Evolutionary conservation across 2,797 vertebrate species (phyloP), one percentile per base, ranked within the genome.

Genomic region (Hyperoplus lanceolatus): DNA sequence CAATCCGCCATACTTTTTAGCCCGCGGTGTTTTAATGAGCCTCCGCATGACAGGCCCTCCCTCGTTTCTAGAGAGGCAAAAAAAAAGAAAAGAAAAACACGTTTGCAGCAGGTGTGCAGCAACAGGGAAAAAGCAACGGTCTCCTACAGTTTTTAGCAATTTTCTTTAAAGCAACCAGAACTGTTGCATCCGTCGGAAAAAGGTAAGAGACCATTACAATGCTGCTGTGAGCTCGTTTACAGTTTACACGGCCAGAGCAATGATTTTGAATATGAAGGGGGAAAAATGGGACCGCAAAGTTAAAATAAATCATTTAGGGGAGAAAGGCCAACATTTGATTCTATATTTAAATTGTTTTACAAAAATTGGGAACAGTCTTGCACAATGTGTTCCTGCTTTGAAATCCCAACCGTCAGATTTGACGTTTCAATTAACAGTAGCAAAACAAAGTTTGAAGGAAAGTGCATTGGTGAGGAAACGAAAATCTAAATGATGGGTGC

Each of bases 91-190:
- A 39, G 56, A 36, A 56, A 66, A 12, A 16, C 11, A 4, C 29
- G 29, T 43, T 39, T 82, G 76, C 89, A 88, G 92, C 95, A 95
- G 94, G 94, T 95, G 94, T 95, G 94, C 85, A 63, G 49, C 41
- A 45, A 73, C 63, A 3, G 13, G 15, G 7, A 36, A 36, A 86
- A 76, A 79, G 18, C 68, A 60, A 54, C 15, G 70, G 38, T 50
- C 50, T 46, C 58, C 48, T 7, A 71, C 84, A 90, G 69, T 88
- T 80, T 88, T 80, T 12, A 80, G 59, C 46, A 79, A 72, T 82
- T 80, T n/a, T 68, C 69, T 79, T 67, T 60, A 85, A 86, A 81
- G 75, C 70, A 59, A 68, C 61, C 84, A 84, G 73, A 84, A 87
- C 73, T 82, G 77, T 87, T 83, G 87, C 84, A 56, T 78, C 77